Conservation (phyloP, 1,140 invertebrate species). For the Drosophila repleta region DNA sequence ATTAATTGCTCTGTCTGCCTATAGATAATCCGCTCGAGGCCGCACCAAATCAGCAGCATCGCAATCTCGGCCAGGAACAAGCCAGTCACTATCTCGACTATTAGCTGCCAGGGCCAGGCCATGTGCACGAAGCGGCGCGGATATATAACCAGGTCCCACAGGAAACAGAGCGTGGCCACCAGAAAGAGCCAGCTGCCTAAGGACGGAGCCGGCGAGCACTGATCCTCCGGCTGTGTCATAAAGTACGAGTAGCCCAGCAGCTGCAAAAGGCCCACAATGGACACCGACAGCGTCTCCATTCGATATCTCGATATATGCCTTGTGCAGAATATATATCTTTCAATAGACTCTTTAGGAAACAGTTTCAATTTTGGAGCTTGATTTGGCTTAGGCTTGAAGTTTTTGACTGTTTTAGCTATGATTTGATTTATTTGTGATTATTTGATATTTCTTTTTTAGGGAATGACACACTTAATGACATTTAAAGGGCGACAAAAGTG, state of each 20-base stretch:
- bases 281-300: conserved; percentile 45
- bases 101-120: conserved; percentile 25
- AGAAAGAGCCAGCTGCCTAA: conserved; percentile 58
- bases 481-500: background rate
- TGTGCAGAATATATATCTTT: background rate
- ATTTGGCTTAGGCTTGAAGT: background rate
- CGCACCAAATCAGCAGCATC: conserved; percentile 58
- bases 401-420: background rate
- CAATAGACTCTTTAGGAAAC: background rate
- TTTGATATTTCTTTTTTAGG: background rate
- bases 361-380: background rate
- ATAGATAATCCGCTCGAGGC: conserved; percentile 42
- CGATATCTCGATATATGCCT: background rate
- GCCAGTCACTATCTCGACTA: conserved; percentile 40
- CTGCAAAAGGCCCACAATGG: conserved; percentile 37
- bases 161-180: conserved; percentile 32
- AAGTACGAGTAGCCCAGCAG: conserved; percentile 45
- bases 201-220: conserved; percentile 53
- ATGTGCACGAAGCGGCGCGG: conserved; percentile 51
- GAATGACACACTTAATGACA: conserved; percentile 3
- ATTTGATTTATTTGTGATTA: background rate
- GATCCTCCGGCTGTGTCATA: conserved; percentile 49
- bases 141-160: conserved; percentile 51
- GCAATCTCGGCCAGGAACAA: conserved; percentile 48
- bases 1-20: conserved; percentile 17